Percentiles rank a stretch among this genome's conserved stretches.
Conservation (phyloP, 2,113 vertebrate species). For the Dipodomys merriami region DNA sequence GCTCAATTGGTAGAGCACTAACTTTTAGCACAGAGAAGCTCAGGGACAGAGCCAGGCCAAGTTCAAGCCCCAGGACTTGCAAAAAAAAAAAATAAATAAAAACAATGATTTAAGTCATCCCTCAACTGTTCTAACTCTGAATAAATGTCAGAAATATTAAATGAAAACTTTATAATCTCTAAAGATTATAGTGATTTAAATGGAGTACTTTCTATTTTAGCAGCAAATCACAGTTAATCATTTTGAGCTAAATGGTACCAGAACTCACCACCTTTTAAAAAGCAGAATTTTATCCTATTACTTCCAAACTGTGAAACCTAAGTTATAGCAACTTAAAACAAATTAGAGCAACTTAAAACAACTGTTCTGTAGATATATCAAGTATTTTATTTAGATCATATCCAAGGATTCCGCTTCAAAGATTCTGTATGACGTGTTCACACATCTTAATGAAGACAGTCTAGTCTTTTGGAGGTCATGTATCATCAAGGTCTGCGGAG, state of each 20-base stretch:
- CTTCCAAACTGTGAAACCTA: conserved; percentile 45
- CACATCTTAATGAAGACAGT: conserved; percentile 53
- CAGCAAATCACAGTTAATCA: conserved; percentile 33
- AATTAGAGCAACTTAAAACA: not conserved
- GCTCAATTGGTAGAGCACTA: no score
- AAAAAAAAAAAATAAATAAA: not conserved
- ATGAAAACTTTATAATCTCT: conserved; percentile 26
- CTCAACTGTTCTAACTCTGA: conserved; percentile 33
- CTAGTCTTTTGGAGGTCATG: conserved; percentile 83
- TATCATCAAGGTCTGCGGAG: conserved; percentile 91
- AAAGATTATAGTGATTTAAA: conserved; percentile 46
- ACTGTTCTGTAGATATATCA: conserved; percentile 45
- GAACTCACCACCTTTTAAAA: conserved; percentile 29
- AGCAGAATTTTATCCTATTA: conserved; percentile 45
- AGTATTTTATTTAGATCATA: conserved; percentile 63
- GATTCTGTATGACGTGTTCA: conserved; percentile 23
- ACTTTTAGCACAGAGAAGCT: no score
- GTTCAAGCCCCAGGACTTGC: no score
- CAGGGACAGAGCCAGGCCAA: no score
- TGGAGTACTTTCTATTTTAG: not conserved
- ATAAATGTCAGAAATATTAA: conserved; percentile 41
- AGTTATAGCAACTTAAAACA: not conserved
- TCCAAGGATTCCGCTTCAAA: conserved; percentile 67
- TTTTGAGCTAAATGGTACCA: conserved; percentile 27
- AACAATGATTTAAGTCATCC: not conserved